Evolutionary conservation across 2,797 vertebrate genomes (phyloP), one percentile per base, ranked within the genome.

Genomic region (Myotis planiceps): DNA sequence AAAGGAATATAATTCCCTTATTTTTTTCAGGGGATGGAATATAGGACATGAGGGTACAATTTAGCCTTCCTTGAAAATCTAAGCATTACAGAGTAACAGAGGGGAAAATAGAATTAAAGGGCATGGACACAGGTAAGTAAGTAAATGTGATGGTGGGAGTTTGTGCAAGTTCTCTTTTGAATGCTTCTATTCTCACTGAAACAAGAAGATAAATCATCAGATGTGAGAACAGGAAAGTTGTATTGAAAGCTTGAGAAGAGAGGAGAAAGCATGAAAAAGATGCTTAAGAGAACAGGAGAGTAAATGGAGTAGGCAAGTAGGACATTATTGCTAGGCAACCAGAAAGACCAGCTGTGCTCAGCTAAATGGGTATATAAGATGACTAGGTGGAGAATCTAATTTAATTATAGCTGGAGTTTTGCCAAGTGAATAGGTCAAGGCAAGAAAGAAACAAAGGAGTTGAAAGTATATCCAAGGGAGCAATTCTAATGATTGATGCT

Each of bases 341-440:
- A 29, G 58, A 53, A 39, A 94, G 55, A 19, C 39, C 49, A 92
- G 60, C 85, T 81, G 42, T 27, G 68, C 68, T 69, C 49, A 39
- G 49, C 9, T 81, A 81, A 80, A 81, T 69, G 72, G 79, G 39
- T 42, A 60, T 68, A 16, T 72, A 80, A 60, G 16, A 63, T 51
- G 74, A 75, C 63, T 32, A 45, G 18, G n/a, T 60, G 18, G n/a
- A n/a, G 6, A 74, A 74, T 58, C n/a, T 29, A 75, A 96, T 85
- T 89, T 80, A 74, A 88, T 92, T 55, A 66, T n/a, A 32, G 78
- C 39, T 92, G 71, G 45, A 79, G 14, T 89, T 68, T 89, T 80
- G 72, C 92, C 72, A 80, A 85, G 23, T 45, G 34, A 68, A 39
- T 69, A 92, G 66, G 49, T 63, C 58, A 89, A 89, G 69, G 58